phyloP scores from a whole-genome alignment of 2,888 invertebrate species.

The Polydrusus tereticollis region DNA sequence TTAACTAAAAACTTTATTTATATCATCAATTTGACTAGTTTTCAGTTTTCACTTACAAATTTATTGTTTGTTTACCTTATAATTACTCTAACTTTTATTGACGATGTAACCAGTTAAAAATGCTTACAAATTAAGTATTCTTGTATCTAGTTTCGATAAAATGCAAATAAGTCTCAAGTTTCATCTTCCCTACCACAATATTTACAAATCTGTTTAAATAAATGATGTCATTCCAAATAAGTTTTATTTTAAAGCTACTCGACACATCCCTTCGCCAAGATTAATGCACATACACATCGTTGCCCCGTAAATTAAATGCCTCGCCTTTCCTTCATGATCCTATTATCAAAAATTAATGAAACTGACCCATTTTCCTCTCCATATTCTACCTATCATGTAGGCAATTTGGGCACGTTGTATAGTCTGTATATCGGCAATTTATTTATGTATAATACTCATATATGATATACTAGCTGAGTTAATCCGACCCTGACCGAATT shows the following conservation, averaged over 20 bases:
- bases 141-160: too few relatives aligned
- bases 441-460: slow-evolving; percentile 22
- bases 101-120: too few relatives aligned
- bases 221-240: too few relatives aligned
- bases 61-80: too few relatives aligned
- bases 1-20: too few relatives aligned
- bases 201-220: too few relatives aligned
- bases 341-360: slow-evolving; percentile 19
- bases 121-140: too few relatives aligned
- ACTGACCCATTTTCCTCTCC: slow-evolving; percentile 13
- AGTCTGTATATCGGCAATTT: slow-evolving; percentile 6
- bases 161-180: too few relatives aligned
- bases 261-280: neutral
- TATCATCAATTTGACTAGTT: too few relatives aligned
- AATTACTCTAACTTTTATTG: too few relatives aligned
- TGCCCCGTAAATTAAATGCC: neutral
- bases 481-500: slow-evolving; percentile 18
- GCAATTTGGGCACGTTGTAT: slow-evolving; percentile 5
- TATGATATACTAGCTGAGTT: slow-evolving; percentile 7
- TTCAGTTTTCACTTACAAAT: too few relatives aligned
- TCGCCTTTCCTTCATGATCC: slow-evolving; percentile 1
- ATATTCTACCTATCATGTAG: slow-evolving; percentile 13
- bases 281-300: neutral
- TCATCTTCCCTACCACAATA: too few relatives aligned
- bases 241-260: neutral